Base-by-base conservation (phyloP, 2,888 invertebrate species). In the Campoplex capitator region DNA sequence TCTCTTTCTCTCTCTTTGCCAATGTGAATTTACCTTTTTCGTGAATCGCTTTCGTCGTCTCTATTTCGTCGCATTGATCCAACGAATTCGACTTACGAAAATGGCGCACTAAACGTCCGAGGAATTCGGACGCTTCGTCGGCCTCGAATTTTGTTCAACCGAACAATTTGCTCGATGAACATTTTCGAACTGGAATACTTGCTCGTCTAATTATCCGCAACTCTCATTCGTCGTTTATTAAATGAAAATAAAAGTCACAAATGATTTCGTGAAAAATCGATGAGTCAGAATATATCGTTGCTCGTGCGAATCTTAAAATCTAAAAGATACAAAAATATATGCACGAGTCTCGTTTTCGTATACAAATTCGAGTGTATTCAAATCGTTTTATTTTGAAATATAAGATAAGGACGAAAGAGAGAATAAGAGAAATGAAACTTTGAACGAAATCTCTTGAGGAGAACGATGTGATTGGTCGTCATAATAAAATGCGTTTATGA, bases 401-500 rank as follows among this genome's bases (percentile, higher is more conserved):
- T 71, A 71, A 71, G 32, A 48, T 45, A 28, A 70, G 70, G 11
- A 42, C 42, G 45, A 45, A 45, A 28, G 70, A 28, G 70, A 73
- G 32, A 54, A 32, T 51, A 28, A 51, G 71, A 28, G 48, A 42
- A 16, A 32, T 51, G 51, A 18, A 71, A 23, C 65, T 23, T 16
- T 65, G 58, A 28, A 77, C 85, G 51, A 76, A 85, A 88, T 88
- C 78, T 73, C 80, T 83, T 51, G 62, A 32, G 56, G 13, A 35
- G 13, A 35, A 45, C 76, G 32, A 54, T 28, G 48, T 35, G 56
- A 76, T 67, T 81, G 73, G 78, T 58, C 83, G 86, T 84, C 84
- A 90, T 90, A 90, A 58, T 82, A 65, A 86, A 90, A 90, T 90
- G 90, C 88, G 88, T 89, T 91, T 90, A 90, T 90, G 89, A 91